Conservation (phyloP, 2,797 vertebrate species). For the Chiroxiphia lanceolata region DNA sequence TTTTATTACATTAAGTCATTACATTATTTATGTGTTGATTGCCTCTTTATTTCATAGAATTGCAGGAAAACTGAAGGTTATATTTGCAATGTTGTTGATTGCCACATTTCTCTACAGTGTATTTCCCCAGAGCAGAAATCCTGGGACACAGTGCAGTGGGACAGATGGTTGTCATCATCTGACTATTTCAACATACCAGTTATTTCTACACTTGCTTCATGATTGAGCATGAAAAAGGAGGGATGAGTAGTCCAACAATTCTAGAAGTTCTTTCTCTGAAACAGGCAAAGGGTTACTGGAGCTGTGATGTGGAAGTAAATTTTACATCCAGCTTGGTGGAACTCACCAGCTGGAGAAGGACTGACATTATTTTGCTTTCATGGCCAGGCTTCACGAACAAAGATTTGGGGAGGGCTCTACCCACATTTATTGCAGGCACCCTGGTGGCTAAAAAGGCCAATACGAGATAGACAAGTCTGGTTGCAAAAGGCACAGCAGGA, state of each 20-base stretch:
- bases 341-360: too few relatives aligned
- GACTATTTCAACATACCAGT: neutral
- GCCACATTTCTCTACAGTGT: neutral
- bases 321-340: neutral
- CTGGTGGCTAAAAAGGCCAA: too few relatives aligned
- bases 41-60: neutral
- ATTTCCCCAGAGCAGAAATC: neutral
- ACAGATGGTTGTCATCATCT: neutral
- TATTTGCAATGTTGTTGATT: neutral
- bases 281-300: neutral
- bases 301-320: neutral
- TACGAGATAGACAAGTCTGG: too few relatives aligned
- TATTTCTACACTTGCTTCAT: neutral
- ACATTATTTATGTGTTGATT: neutral
- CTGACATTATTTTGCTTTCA: too few relatives aligned
- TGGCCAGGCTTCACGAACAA: too few relatives aligned
- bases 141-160: conserved; percentile 4
- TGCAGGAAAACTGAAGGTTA: neutral
- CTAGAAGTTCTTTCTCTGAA: neutral
- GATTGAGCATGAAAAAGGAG: neutral
- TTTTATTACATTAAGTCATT: neutral
- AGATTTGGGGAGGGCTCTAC: too few relatives aligned
- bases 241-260: neutral
- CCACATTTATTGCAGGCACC: too few relatives aligned
- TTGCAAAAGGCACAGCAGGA: too few relatives aligned